Evolutionary conservation across 2,113 vertebrate species (phyloP), one percentile per base, ranked within the genome.

Genomic region (Strix aluco): DNA sequence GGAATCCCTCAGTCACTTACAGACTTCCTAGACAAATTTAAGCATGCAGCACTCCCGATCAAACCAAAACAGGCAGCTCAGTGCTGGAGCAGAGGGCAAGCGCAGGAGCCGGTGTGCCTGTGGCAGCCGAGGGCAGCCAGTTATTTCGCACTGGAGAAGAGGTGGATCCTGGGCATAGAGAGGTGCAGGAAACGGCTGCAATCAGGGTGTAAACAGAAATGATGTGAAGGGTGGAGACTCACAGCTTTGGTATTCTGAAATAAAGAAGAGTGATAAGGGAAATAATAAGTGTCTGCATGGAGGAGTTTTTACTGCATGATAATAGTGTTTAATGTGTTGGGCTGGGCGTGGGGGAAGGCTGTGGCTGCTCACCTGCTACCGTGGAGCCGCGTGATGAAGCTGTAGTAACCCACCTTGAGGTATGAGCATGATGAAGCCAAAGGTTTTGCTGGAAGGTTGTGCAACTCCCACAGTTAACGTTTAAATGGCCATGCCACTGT

Each of bases 11-110:
- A 3, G 51, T 27, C n/a, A 3, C 32, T 59, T 38, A 1, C 27
- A 52, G 80, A 1, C 44, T 70, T 70, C 22, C 51, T 21, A 18
- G 13, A 54, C 20, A 55, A 62, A 71, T 14, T 8, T 2, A 16
- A 16, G 3, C 2, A 23, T 15, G 11, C 18, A 30, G 65, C 20
- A 11, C 12, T 44, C 34, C 7, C 5, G 10, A 6, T 34, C 5
- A 11, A 11, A 34, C 26, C 18, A 21, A 11, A 2, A 0, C 7
- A 12, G 38, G 32, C 10, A 4, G 34, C 58, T 69, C 0, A 8
- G 9, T n/a, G 38, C 12, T 32, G 84, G 42, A 36, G 27, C 3
- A 4, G 59, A n/a, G 58, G 29, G 6, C 13, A 62, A 62, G 49
- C 23, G 22, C 36, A 42, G 77, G 40, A 40, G 59, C 3, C 5